Percentiles rank a stretch among this genome's conserved stretches.
These are phyloP conservation scores for Nasua narica DNA, from an alignment of 2,797 vertebrate genomes.

Conservation along the genomic window DNA sequence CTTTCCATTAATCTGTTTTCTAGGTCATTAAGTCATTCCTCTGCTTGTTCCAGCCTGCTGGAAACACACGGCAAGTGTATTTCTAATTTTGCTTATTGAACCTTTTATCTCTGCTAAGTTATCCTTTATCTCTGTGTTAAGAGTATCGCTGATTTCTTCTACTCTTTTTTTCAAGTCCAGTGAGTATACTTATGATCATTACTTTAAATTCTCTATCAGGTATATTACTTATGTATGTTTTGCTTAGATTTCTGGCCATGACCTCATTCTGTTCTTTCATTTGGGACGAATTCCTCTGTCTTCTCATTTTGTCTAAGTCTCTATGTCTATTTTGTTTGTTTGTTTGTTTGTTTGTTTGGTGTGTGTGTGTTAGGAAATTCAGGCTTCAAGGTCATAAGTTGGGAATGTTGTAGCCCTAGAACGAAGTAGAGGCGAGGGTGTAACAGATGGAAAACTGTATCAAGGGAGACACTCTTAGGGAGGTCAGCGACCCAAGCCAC, in stretches of 20 bases:
- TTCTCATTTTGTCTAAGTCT: not conserved
- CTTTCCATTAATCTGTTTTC: not conserved
- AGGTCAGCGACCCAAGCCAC: not conserved
- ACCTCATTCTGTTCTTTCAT: not conserved
- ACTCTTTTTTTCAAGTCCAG: not conserved
- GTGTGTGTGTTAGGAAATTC: not conserved
- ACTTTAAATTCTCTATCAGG: not conserved
- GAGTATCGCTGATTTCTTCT: not conserved
- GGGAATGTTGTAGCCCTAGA: not conserved
- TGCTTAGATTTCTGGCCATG: not conserved
- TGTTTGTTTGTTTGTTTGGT: too few relatives aligned
- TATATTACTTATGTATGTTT: not conserved
- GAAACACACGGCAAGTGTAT: not conserved
- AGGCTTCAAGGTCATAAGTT: not conserved
- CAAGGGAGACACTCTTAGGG: accelerated
- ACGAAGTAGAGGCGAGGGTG: accelerated
- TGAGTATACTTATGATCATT: not conserved
- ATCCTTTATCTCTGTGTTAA: not conserved
- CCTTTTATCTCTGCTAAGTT: not conserved
- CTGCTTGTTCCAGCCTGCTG: not conserved
- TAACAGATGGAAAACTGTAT: accelerated
- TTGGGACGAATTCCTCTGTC: not conserved
- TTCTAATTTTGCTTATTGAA: not conserved
- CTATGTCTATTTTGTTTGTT: too few relatives aligned
- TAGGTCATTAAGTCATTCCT: not conserved